These are phyloP conservation scores for Andrena cerasifolii DNA, from an alignment of 1,140 invertebrate genomes.

Conservation along the genomic window DNA sequence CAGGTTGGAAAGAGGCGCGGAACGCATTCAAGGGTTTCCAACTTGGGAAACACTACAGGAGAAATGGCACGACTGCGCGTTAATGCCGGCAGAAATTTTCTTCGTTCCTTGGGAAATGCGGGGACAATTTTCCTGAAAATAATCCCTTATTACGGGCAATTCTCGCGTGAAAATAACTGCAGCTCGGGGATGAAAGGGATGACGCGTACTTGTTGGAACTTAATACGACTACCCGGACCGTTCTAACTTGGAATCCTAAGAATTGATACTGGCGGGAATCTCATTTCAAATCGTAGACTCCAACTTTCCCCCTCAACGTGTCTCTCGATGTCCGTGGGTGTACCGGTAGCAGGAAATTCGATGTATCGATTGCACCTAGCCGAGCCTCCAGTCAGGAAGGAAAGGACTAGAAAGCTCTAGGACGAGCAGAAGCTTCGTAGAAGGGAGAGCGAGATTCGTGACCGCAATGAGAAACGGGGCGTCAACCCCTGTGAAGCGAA, in stretches of 20 bases:
- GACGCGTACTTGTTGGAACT: background rate
- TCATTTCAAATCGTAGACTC: background rate
- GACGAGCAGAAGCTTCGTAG: background rate
- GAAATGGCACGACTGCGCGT: background rate
- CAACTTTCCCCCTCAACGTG: background rate
- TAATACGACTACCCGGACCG: no score
- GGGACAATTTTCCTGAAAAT: background rate
- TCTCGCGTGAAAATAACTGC: background rate
- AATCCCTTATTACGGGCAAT: background rate
- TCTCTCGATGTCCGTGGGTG: background rate
- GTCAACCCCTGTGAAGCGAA: background rate
- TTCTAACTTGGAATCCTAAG: no score
- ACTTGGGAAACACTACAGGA: background rate
- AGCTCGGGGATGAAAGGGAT: no score
- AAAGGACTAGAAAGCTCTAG: background rate
- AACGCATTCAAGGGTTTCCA: background rate
- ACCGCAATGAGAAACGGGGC: no score
- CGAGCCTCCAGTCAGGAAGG: background rate
- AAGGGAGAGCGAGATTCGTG: background rate
- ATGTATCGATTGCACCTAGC: constrained; percentile 36
- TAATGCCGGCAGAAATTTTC: constrained; percentile 1
- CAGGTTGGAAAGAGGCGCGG: background rate
- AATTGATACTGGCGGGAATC: background rate
- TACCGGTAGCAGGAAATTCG: background rate
- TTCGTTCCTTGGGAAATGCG: background rate